Evolutionary conservation across 35 echinoderm and acorn worm genomes (phyloP).

Genomic region (Holothuria glaberrima): DNA sequence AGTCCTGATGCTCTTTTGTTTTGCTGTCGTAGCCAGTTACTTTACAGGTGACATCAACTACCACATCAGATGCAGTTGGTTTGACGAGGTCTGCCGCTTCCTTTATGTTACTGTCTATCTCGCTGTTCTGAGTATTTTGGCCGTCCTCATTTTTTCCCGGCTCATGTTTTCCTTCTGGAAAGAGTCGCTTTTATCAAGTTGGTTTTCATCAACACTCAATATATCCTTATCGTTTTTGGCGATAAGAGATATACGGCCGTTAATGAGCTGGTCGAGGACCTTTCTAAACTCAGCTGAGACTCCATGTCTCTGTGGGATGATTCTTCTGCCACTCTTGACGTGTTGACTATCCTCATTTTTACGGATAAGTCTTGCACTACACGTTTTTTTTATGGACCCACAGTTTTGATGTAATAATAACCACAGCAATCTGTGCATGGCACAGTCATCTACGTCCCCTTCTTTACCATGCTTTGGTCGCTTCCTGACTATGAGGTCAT

Average conservation of each 20-base stretch:
- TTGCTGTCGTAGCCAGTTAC: conserved; percentile 38
- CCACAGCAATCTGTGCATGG: conserved; percentile 67
- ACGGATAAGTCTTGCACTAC: not conserved
- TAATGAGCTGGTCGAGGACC: not conserved
- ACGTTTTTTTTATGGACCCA: conserved; percentile 12
- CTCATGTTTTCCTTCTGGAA: not conserved
- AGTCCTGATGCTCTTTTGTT: not conserved
- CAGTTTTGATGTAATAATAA: not conserved
- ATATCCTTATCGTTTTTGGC: conserved; percentile 24
- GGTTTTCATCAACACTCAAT: not conserved
- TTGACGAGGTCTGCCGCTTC: conserved; percentile 31
- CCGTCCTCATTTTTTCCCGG: not conserved
- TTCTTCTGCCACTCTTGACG: not conserved
- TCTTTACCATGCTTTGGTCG: conserved; percentile 5
- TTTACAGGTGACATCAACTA: not conserved
- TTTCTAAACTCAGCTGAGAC: not conserved
- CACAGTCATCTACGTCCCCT: not conserved
- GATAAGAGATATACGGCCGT: not conserved
- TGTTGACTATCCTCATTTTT: not conserved
- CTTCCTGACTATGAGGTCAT: conserved; percentile 52
- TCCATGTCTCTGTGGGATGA: not conserved
- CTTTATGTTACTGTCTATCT: conserved; percentile 9
- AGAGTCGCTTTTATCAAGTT: not conserved
- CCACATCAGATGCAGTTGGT: conserved; percentile 12
- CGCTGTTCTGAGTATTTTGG: conserved; percentile 8